Percentiles rank a stretch among this genome's conserved stretches.
phyloP scores from a whole-genome alignment of 2,888 invertebrate species.

The Ligdia adustata region DNA sequence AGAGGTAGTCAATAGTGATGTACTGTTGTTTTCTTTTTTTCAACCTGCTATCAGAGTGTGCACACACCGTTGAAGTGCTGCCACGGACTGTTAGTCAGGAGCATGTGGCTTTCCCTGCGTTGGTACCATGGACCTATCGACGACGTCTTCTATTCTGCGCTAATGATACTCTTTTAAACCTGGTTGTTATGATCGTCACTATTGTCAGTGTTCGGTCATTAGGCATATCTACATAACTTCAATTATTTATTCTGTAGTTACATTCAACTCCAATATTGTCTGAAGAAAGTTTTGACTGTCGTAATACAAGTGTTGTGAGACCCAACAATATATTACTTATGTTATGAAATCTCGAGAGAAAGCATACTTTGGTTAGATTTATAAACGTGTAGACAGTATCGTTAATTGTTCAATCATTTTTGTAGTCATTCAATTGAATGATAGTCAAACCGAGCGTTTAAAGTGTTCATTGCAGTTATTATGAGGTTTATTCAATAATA shows the following conservation, averaged over 20 bases:
- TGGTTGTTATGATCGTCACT: neutral
- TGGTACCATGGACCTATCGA: conserved; percentile 32
- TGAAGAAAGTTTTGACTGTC: conserved; percentile 6
- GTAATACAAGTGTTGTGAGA: neutral
- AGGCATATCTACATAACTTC: neutral
- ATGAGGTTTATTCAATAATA: too few species aligned
- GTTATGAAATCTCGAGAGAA: neutral
- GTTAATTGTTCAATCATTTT: neutral
- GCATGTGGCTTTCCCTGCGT: conserved; percentile 71
- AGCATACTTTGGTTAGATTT: neutral
- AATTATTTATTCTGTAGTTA: too few species aligned
- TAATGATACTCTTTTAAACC: conserved; percentile 35
- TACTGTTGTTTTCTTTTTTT: conserved; percentile 31
- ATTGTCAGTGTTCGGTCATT: neutral
- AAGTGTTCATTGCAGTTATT: too few species aligned
- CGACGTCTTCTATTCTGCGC: conserved; percentile 23
- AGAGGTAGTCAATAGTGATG: conserved; percentile 1
- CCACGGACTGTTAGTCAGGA: conserved; percentile 71
- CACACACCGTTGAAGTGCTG: conserved; percentile 65
- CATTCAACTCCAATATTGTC: conserved; percentile 3
- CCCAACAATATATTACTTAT: neutral
- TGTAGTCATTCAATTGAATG: neutral
- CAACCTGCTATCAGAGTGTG: conserved; percentile 58
- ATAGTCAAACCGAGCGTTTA: neutral
- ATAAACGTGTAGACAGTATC: neutral